Conservation (phyloP, 2,888 invertebrate species). For the Bellardia pandia region DNA sequence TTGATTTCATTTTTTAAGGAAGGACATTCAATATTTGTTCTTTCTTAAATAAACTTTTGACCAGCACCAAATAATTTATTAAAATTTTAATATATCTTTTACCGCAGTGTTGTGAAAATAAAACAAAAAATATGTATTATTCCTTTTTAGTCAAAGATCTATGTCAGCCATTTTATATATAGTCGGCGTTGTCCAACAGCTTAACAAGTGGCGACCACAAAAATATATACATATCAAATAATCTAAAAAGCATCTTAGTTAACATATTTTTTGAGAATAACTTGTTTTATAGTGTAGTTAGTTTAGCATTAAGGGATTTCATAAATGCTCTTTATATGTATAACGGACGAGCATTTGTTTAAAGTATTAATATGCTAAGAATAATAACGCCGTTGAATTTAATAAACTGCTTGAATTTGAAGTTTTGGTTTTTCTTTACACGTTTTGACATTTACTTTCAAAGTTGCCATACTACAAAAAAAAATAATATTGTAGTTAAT, state of each 20-base stretch:
- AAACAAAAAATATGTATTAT: conserved; percentile 67
- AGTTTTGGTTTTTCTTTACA: neutral
- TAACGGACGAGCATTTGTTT: neutral
- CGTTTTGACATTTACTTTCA: conserved; percentile 25
- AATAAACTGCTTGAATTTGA: neutral
- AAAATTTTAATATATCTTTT: conserved; percentile 46
- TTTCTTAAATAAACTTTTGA: neutral
- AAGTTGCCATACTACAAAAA: neutral
- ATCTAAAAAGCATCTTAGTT: neutral
- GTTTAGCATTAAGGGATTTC: too few species aligned
- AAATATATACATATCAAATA: neutral
- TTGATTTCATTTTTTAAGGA: neutral
- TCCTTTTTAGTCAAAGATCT: conserved; percentile 39
- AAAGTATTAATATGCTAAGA: neutral
- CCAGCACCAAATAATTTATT: conserved; percentile 37
- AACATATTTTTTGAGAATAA: neutral
- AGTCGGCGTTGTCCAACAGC: neutral
- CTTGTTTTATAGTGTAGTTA: too few species aligned
- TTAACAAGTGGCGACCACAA: neutral
- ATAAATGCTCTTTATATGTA: neutral
- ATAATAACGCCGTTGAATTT: conserved; percentile 2
- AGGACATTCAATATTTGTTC: neutral
- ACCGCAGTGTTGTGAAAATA: conserved; percentile 63
- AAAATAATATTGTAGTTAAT: neutral
- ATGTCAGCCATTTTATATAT: neutral